A percentile compares a stretch with the other conserved stretches of the same genome.
Conservation (phyloP, 1,140 invertebrate genomes). For the Drosophila tristis region DNA sequence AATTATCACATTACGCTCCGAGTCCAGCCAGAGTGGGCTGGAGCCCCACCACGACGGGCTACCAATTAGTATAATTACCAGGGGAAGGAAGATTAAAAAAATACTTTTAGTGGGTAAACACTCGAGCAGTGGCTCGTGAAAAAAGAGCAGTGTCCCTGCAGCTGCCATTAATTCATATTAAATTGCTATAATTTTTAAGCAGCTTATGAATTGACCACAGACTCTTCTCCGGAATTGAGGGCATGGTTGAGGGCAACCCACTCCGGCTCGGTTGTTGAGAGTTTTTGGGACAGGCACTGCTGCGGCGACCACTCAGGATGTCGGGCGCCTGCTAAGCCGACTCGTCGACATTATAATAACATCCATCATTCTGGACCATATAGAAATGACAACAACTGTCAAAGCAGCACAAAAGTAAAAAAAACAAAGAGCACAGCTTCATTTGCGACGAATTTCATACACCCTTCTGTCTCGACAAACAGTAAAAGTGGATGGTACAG, state of each 20-base stretch:
- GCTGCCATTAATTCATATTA: constrained; percentile 56
- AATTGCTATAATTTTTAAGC: constrained; percentile 72
- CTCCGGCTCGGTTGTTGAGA: constrained; percentile 23
- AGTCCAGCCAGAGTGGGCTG: constrained; percentile 16
- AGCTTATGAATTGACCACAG: constrained; percentile 49
- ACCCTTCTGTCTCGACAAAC: too few species aligned
- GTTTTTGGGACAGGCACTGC: constrained; percentile 57
- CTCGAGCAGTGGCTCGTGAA: constrained; percentile 21
- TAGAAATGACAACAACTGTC: constrained; percentile 59
- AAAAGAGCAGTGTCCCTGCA: constrained; percentile 31
- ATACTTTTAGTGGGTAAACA: constrained; percentile 33
- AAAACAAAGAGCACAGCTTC: constrained; percentile 42
- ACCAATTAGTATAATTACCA: constrained; percentile 76
- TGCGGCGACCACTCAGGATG: constrained; percentile 33
- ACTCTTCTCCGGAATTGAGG: constrained; percentile 1
- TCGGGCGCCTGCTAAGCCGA: constrained; percentile 48
- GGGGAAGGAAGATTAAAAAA: constrained; percentile 55
- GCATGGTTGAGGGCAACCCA: neutral
- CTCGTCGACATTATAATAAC: constrained; percentile 73
- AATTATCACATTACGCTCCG: constrained; percentile 67
- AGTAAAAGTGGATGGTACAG: too few species aligned
- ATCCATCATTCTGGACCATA: constrained; percentile 71
- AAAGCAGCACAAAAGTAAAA: constrained; percentile 49
- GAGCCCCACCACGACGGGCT: constrained; percentile 18
- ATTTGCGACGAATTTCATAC: too few species aligned